Percentiles rank a stretch among this genome's conserved stretches.
phyloP scores from a whole-genome alignment of 1,140 invertebrate genomes.

The Asbolus verrucosus region DNA sequence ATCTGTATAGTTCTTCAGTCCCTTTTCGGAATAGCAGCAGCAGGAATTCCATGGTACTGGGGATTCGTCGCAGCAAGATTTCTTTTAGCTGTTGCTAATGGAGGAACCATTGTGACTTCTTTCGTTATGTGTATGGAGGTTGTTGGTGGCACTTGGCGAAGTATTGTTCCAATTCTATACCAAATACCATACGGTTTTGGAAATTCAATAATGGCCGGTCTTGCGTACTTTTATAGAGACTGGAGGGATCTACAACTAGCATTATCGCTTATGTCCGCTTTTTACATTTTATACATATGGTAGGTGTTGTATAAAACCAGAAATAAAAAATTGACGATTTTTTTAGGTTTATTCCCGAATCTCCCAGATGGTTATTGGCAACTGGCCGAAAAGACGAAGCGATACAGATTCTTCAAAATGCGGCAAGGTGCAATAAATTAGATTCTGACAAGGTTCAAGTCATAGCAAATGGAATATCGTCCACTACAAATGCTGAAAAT shows the following conservation, averaged over 20 bases:
- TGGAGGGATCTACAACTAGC: slow-evolving; percentile 81
- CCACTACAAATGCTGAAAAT: slow-evolving; percentile 40
- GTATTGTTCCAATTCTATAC: slow-evolving; percentile 76
- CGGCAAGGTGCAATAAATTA: slow-evolving; percentile 68
- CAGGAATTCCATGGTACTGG: slow-evolving; percentile 73
- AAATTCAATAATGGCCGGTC: slow-evolving; percentile 70
- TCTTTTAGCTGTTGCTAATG: slow-evolving; percentile 75
- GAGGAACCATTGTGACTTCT: slow-evolving; percentile 78
- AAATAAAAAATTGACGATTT: slow-evolving; percentile 51
- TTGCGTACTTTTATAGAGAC: slow-evolving; percentile 74
- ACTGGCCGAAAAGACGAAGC: slow-evolving; percentile 76
- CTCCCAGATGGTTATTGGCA: slow-evolving; percentile 83
- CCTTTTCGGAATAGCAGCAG: slow-evolving; percentile 69
- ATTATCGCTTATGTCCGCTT: slow-evolving; percentile 76
- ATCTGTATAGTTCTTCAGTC: slow-evolving; percentile 70
- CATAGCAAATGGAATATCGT: slow-evolving; percentile 34
- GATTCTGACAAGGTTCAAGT: slow-evolving; percentile 59
- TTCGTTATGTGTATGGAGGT: slow-evolving; percentile 72
- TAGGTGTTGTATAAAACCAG: slow-evolving; percentile 58
- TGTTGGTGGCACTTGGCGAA: slow-evolving; percentile 76
- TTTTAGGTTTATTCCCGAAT: slow-evolving; percentile 80
- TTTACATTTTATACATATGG: slow-evolving; percentile 79
- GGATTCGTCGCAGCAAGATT: slow-evolving; percentile 74
- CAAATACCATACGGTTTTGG: slow-evolving; percentile 79
- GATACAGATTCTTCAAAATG: slow-evolving; percentile 73